Evolutionary conservation across 2,888 invertebrate genomes (phyloP), one percentile per base, ranked within the genome.

Genomic region (Protodeltote pygarga): DNA sequence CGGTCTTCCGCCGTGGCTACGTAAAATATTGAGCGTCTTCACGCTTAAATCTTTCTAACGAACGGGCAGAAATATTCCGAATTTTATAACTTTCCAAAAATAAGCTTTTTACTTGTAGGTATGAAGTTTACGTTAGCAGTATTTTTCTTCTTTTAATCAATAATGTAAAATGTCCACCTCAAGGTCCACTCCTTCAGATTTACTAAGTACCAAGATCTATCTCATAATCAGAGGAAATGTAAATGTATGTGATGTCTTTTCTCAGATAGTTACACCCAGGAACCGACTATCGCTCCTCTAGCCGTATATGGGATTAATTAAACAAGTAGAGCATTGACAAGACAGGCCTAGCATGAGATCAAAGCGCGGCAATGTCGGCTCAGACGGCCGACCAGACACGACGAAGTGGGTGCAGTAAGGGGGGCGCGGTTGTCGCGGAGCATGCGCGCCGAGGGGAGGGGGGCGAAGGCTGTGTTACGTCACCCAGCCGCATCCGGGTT

Each of bases 401-500:
- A 63, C 50, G 69, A 74, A 73, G 78, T 68, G 74, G 70, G 72
- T 67, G 73, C 63, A 65, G 66, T 45, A 65, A 54, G 66, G 71
- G 55, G 57, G 63, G 65, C 48, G 51, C 65, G 34, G 44, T 53
- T 64, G 65, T 65, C 45, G 45, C 58, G 57, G 63, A 60, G 71
- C 57, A 28, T 34, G 55, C 34, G 55, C 45, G 62, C 65, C 3
- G 21, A 62, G 64, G 38, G 62, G 51, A 62, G 61, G 70, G 75
- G 64, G 63, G 69, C 46, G 81, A 84, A 85, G 87, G 85, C 85
- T 83, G 85, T 71, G 79, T 90, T 88, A 89, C 90, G 89, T 90
- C 90, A 87, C 65, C 70, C 77, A 49, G 77, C 79, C 75, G 85
- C 84, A 90, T 90, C 91, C 91, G 91, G 91, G 91, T 90, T 90